A percentile compares a stretch with the other conserved stretches of the same genome.
These are phyloP conservation scores for Epinotia ramella DNA, from an alignment of 2,888 invertebrate species.

Conservation along the genomic window DNA sequence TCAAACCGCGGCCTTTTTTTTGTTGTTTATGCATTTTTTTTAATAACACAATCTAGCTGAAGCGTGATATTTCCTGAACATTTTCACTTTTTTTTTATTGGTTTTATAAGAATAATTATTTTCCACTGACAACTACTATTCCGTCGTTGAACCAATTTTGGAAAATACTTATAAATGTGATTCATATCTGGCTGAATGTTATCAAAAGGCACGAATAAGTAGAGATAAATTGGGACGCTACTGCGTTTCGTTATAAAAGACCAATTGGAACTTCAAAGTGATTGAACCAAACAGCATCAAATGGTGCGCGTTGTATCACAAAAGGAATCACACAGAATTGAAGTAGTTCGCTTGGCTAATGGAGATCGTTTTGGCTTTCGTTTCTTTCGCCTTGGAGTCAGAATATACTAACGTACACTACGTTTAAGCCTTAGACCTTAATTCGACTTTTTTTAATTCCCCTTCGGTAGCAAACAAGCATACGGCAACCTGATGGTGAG, in stretches of 20 bases:
- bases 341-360: not conserved
- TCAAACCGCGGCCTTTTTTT: too few species aligned
- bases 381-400: not conserved
- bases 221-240: not conserved
- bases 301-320: slow-evolving; percentile 1
- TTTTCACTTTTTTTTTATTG: too few species aligned
- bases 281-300: not conserved
- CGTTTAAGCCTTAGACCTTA: not conserved
- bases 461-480: too few species aligned
- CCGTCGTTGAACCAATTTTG: too few species aligned
- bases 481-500: too few species aligned
- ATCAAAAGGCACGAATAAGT: not conserved
- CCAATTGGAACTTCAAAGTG: slow-evolving; percentile 5
- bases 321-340: not conserved
- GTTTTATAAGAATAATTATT: too few species aligned
- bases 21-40: too few species aligned
- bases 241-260: not conserved
- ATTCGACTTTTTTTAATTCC: too few species aligned
- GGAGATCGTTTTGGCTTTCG: not conserved
- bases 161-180: not conserved
- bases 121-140: too few species aligned
- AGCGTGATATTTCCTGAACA: too few species aligned
- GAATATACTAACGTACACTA: not conserved
- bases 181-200: not conserved
- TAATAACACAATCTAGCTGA: too few species aligned